These are phyloP conservation scores for Dryadula phaetusa DNA, from an alignment of 2,888 invertebrate genomes.

Conservation along the genomic window DNA sequence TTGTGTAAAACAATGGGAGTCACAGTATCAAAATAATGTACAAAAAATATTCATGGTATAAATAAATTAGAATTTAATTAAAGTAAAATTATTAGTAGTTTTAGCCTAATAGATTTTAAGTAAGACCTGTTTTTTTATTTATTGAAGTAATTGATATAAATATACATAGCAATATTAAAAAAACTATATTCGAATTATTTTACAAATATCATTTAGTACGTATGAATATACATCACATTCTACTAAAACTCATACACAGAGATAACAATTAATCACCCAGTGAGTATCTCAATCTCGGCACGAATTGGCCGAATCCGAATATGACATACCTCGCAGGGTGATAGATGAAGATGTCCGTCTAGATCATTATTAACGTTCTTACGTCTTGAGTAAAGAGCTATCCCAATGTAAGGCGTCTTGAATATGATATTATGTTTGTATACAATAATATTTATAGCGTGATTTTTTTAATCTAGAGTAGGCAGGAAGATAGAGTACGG, in stretches of 20 bases:
- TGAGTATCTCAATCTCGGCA: slow-evolving; percentile 36
- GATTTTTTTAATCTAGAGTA: too few relatives aligned
- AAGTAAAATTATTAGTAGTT: too few relatives aligned
- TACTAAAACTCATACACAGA: slow-evolving; percentile 7
- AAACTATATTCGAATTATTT: not conserved
- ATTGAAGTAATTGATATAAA: not conserved
- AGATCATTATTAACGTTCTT: slow-evolving; percentile 38
- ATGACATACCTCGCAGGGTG: slow-evolving; percentile 38
- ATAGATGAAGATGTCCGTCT: slow-evolving; percentile 39
- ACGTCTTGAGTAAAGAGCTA: slow-evolving; percentile 16
- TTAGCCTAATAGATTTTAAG: too few relatives aligned
- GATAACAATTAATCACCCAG: slow-evolving; percentile 38
- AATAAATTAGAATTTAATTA: too few relatives aligned
- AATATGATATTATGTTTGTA: not conserved
- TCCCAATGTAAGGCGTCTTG: not conserved
- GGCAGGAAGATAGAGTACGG: too few relatives aligned
- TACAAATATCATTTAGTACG: not conserved
- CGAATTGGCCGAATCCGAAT: slow-evolving; percentile 34
- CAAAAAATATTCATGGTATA: too few relatives aligned
- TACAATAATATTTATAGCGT: not conserved
- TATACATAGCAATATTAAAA: not conserved
- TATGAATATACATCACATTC: not conserved
- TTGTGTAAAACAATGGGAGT: too few relatives aligned
- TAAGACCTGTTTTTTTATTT: too few relatives aligned
- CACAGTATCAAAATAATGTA: too few relatives aligned